Base-by-base conservation (phyloP, 2,888 invertebrate genomes). In the Willowsia nigromaculata region DNA sequence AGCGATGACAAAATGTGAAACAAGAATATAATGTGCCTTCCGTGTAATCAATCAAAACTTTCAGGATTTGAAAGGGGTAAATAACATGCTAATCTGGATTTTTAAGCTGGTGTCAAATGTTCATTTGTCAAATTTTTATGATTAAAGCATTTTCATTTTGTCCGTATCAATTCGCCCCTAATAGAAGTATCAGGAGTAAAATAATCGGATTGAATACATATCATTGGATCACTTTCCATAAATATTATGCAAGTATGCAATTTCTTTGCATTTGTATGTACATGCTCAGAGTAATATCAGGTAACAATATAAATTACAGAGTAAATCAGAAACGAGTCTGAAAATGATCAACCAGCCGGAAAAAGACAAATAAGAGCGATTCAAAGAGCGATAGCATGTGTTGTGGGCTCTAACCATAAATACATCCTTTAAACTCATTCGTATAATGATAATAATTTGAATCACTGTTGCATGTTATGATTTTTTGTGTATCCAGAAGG, bases 391-490 rank as follows among this genome's bases (percentile, higher is more conserved):
- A 53, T 9, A n/a, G 3, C 25, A n/a, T 53, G 62, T 68, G 37
- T 68, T 78, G 62, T 37, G 22, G 74, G 68, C 43, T 40, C 43
- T 11, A 27, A 82, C 74, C 50, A 11, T 82, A 82, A 82, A 84
- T 25, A 78, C 47, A 43, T 47, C 59, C 50, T 37, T 78, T 65
- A 76, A 50, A 30, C 74, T 65, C 56, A 76, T 65, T 68, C 78
- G 27, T 43, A 43, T 74, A 47, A 78, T 78, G 25, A 78, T 53
- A 78, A 53, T 53, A 56, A 59, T 85, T 74, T 62, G 53, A 86
- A 65, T 62, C 86, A 65, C 80, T 80, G 80, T 86, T 68, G 68
- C 86, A 86, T 86, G 86, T 80, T 80, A 86, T 80, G 80, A 86
- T 86, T 86, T n/a, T n/a, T 86, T 65, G 76, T 53, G 80, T 65